Conservation (phyloP, 1,140 invertebrate genomes). For the Megathymus violae region DNA sequence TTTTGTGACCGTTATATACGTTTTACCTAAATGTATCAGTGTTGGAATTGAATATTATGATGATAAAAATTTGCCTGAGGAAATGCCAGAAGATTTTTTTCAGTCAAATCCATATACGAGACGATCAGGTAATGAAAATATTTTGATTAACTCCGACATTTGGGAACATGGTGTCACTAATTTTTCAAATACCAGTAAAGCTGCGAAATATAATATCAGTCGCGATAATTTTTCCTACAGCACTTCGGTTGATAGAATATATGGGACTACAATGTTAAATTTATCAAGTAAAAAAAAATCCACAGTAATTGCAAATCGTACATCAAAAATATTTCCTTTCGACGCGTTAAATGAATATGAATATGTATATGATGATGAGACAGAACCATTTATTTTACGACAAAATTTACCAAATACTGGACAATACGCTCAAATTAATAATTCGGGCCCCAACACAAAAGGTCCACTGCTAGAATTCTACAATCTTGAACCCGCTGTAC, state of each 20-base stretch:
- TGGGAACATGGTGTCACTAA: background rate
- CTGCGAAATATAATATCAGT: background rate
- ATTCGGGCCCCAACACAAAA: constrained; percentile 12
- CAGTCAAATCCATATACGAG: background rate
- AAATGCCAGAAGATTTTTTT: background rate
- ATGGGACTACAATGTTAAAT: background rate
- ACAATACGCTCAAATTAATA: background rate
- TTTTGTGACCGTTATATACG: background rate
- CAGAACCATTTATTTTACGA: constrained; percentile 25
- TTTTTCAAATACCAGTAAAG: background rate
- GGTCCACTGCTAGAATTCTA: constrained; percentile 48
- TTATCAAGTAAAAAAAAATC: background rate
- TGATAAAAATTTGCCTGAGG: constrained; percentile 16
- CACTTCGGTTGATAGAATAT: background rate
- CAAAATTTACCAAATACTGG: constrained; percentile 6
- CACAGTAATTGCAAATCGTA: constrained; percentile 12
- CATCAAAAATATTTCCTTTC: constrained; percentile 15
- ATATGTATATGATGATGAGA: constrained; percentile 46
- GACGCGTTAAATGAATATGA: constrained; percentile 53
- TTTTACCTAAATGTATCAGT: constrained; percentile 27
- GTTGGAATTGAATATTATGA: constrained; percentile 51
- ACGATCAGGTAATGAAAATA: constrained; percentile 2
- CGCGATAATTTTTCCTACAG: background rate
- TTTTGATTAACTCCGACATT: background rate
- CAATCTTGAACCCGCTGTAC: constrained; percentile 58